Evolutionary conservation across 2,797 vertebrate genomes (phyloP).

Genomic region (Anomalospiza imberbis): DNA sequence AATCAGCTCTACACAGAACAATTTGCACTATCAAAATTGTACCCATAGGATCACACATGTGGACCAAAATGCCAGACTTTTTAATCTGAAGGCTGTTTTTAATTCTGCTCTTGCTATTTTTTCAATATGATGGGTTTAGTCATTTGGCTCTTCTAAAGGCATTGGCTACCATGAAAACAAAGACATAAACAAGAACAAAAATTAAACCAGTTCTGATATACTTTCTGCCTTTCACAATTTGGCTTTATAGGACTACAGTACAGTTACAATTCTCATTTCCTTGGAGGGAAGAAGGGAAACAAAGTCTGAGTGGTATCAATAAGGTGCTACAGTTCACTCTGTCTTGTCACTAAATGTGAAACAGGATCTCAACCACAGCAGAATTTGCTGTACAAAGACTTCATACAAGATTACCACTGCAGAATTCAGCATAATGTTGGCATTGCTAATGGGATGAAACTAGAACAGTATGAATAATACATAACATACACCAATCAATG

Average conservation of each 20-base stretch:
- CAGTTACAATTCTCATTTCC: neutral
- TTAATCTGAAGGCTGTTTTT: neutral
- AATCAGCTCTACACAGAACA: neutral
- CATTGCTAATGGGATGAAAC: conserved; percentile 73
- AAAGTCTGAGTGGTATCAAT: neutral
- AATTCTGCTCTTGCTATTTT: conserved; percentile 11
- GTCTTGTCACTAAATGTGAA: conserved; percentile 23
- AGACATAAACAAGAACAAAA: neutral
- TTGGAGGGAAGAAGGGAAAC: neutral
- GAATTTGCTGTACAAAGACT: neutral
- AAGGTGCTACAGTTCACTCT: neutral
- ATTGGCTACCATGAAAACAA: neutral
- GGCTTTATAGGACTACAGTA: neutral
- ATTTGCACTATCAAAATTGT: neutral
- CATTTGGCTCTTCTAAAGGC: neutral
- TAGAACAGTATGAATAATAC: conserved; percentile 74
- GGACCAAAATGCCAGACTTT: neutral
- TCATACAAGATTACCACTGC: conserved; percentile 45
- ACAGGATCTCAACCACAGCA: neutral
- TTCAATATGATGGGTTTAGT: neutral
- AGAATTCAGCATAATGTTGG: conserved; percentile 48
- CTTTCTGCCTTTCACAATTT: neutral
- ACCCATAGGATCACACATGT: neutral
- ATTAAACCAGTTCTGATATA: neutral
- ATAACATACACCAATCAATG: conserved; percentile 68